Base-by-base conservation (phyloP, 2,888 invertebrate genomes). In the Corbicula japonica region DNA sequence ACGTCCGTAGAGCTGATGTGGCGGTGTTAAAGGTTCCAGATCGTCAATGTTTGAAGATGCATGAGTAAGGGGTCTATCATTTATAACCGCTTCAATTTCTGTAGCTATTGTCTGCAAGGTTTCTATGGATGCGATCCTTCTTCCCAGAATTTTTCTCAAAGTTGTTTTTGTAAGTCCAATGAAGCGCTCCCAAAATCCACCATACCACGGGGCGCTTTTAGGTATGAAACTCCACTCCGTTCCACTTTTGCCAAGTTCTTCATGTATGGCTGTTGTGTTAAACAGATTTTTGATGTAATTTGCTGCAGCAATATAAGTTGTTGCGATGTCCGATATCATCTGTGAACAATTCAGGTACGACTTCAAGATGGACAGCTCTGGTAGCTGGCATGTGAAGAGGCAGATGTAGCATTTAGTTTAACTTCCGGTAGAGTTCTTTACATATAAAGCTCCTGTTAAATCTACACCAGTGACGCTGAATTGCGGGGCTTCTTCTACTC, bases 141-240 rank as follows among this genome's bases (percentile, higher is more conserved):
- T 46, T 34, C 72, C 77, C 1, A 79, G 54, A 18, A 58, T 50
- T 34, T 78, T 79, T 12, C 60, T 75, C 23, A 86, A 32, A 1
- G 65, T 38, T 18, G 62, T 72, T 41, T 80, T 80, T 2, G 80
- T 70, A 12, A 78, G 28, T 35, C 80, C 68, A 30, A 81, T 75
- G 8, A 85, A 41, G 12, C 81, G 41, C 41, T 85, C 81, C 79
- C 80, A 85, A n/a, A 58, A 83, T 30, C 84, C 84, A 12, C 84
- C 83, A 52, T 58, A 85, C 83, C 78, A 81, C 0, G 84, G 83
- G 1, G 81, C 83, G 21, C 79, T 21, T 44, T 61, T 65, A 3
- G 73, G 78, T 26, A 78, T 85, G 54, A 86, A 82, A 48, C 46
- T 35, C 83, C 80, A 83, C 5, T 58, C 61, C 0, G 61, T 75